Evolutionary conservation across 2,888 invertebrate species (phyloP).

Genomic region (Calameuta pallipes): DNA sequence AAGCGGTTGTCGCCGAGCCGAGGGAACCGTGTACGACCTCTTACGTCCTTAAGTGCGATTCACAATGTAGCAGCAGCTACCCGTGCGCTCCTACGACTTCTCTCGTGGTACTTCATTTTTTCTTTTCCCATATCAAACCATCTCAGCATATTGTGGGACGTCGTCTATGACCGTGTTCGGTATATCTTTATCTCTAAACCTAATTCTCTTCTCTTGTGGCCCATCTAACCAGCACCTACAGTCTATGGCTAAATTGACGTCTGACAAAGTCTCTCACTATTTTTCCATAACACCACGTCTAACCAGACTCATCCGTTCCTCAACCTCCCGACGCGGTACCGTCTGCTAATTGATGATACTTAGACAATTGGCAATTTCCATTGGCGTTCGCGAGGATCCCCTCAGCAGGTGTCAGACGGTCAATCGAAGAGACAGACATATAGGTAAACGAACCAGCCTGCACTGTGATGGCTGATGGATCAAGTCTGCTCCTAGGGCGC

Average conservation of each 20-base stretch:
- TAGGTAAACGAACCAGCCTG: neutral
- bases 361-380: neutral
- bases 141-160: neutral
- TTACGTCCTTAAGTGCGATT: neutral
- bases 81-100: neutral
- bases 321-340: neutral
- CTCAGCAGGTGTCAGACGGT: neutral
- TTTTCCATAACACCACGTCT: neutral
- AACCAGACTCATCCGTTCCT: neutral
- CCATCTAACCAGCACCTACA: no score
- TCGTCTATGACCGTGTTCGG: slow-evolving; percentile 29
- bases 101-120: neutral
- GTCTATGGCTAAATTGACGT: no score
- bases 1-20: slow-evolving; percentile 27
- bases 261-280: neutral
- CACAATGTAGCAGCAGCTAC: neutral
- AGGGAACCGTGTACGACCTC: slow-evolving; percentile 36
- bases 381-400: neutral
- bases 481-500: neutral
- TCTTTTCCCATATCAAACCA: neutral
- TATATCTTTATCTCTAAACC: slow-evolving; percentile 21
- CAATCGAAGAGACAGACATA: neutral
- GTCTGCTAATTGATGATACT: neutral
- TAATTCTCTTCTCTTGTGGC: no score
- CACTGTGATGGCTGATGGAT: neutral